Base-by-base conservation (phyloP, 2,888 invertebrate genomes). In the Leptopilina drosophilae region DNA sequence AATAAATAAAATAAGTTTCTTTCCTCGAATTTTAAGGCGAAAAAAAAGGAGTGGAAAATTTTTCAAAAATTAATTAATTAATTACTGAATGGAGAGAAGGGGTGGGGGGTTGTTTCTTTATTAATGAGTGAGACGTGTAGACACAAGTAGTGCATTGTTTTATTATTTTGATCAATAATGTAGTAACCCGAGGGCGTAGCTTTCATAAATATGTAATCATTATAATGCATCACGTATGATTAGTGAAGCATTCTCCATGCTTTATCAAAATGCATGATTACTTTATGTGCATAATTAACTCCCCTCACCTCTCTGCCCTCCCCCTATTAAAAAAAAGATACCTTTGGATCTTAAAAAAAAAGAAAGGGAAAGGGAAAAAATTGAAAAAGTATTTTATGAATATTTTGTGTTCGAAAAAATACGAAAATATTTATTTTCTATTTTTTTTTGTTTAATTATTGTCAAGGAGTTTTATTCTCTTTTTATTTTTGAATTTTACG, bases 161-260 rank as follows among this genome's bases (percentile, higher is more conserved):
- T 69, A 69, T 69, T 69, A 69, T 49, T 49, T 53, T 69, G 49
- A 49, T 69, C 26, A 26, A 69, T 69, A 69, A 49, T 14, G 26
- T 26, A 42, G 46, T 26, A 49, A 53, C 69, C 69, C 53, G 69
- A 69, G 53, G 53, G 20, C 14, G 26, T 69, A 49, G 20, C 49
- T 69, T 69, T 53, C 69, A 49, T 69, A 69, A 26, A 69, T 49
- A 49, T 69, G 49, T 69, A 69, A 69, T 69, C 69, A 69, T 69
- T 69, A 69, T 53, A 69, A 69, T 69, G 69, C 53, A 69, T 53
- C 53, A 49, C 12, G 53, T 69, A 69, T 69, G 69, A 69, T 69
- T 69, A 69, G 20, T 69, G 53, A 49, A 53, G 49, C 26, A 20
- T 6, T 69, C 69, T 69, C 20, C 69, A 49, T 20, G 14, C 69